Evolutionary conservation across 2,888 invertebrate species (phyloP).

Genomic region (Campoplex nolae): DNA sequence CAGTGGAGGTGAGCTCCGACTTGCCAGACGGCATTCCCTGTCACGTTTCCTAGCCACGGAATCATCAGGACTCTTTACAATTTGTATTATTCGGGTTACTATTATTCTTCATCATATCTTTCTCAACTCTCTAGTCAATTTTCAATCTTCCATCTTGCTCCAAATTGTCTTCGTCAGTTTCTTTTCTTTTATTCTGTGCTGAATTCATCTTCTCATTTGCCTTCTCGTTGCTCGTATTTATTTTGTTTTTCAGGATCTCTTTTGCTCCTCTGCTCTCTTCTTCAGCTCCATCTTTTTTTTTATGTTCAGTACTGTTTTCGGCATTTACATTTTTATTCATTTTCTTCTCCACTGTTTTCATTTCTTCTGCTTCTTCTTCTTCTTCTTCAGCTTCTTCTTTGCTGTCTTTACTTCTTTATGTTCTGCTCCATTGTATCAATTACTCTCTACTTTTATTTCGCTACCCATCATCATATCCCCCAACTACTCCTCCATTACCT

Average conservation of each 20-base stretch:
- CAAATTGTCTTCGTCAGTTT: background rate
- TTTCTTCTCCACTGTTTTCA: background rate
- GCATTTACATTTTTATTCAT: background rate
- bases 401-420: constrained; percentile 12
- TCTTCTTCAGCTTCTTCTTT: background rate
- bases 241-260: background rate
- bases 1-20: constrained; percentile 58
- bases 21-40: constrained; percentile 65
- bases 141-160: background rate
- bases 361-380: background rate
- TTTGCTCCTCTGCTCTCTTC: background rate
- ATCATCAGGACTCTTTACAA: constrained; percentile 35
- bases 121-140: background rate
- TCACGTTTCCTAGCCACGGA: constrained; percentile 53
- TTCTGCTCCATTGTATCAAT: constrained; percentile 5
- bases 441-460: background rate
- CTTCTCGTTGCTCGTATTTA: background rate
- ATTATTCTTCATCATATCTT: constrained; percentile 38
- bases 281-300: background rate
- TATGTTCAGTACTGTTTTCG: background rate
- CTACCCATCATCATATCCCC: background rate
- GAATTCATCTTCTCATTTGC: constrained; percentile 1
- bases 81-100: constrained; percentile 36
- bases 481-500: constrained; percentile 5
- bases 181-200: background rate